Base-by-base conservation (phyloP, 2,888 invertebrate species). In the Metallyticus violacea region DNA sequence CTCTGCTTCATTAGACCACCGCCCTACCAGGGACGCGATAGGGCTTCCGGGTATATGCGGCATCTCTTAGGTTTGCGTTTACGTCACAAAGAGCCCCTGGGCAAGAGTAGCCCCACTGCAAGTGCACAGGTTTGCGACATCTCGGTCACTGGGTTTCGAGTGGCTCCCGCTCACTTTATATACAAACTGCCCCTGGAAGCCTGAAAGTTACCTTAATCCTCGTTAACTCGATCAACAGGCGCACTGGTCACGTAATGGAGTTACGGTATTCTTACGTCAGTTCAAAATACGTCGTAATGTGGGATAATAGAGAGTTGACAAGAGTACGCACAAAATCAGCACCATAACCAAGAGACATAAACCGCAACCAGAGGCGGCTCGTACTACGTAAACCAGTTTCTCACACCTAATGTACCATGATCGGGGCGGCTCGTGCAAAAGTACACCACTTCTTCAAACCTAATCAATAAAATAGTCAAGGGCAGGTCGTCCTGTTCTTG, bases 1-100 rank as follows among this genome's bases (percentile, higher is more conserved):
- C 77, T 88, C 88, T 9, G 84, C 27, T 30, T 88, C 88, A 28
- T 79, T 76, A 26, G 29, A 80, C 81, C 79, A 86, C 86, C 84
- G 9, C 22, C 40, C 40, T 26, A 30, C n/a, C 6, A 30, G 83
- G 62, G 15, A 22, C 25, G 77, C 27, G 62, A 27, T 25, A 15
- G 83, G 62, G 26, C 82, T 28, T 6, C 25, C 25, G 30, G 76
- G 40, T 15, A 62, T 15, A 3, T 62, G 40, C 40, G 40, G 40
- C 40, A 62, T 62, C 15, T 40, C 15, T 7, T 40, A n/a, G 40
- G 40, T 40, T 40, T 40, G 40, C 15, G 40, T 15, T 62, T 62
- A 4, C 15, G 40, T 62, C 15, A 62, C 40, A 15, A 62, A 22
- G 40, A 62, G 40, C 22, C 15, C 40, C 22, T 2, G 40, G 40